phyloP scores from a whole-genome alignment of 2,888 invertebrate genomes.

The Mythimna vitellina region DNA sequence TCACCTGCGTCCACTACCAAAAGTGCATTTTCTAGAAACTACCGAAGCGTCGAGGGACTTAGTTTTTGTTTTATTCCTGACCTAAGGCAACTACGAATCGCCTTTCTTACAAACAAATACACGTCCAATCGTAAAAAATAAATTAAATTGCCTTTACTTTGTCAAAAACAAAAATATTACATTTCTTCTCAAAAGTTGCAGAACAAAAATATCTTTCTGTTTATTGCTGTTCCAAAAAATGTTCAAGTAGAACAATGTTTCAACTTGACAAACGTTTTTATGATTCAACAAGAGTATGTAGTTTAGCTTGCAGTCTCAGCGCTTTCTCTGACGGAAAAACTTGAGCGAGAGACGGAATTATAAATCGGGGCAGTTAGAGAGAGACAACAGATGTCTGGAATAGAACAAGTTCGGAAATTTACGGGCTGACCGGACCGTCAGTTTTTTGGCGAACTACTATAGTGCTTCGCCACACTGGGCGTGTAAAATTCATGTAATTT shows the following conservation, averaged over 20 bases:
- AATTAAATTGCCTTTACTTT: constrained; percentile 58
- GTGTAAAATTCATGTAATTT: constrained; percentile 77
- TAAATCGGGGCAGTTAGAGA: constrained; percentile 63
- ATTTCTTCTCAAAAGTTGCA: constrained; percentile 28
- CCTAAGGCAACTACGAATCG: constrained; percentile 40
- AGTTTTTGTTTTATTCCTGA: constrained; percentile 51
- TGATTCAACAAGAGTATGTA: constrained; percentile 54
- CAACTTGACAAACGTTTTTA: constrained; percentile 62
- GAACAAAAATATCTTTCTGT: constrained; percentile 48
- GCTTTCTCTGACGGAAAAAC: constrained; percentile 62
- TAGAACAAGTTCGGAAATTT: constrained; percentile 77
- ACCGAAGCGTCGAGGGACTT: constrained; percentile 44
- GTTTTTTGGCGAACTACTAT: constrained; percentile 73
- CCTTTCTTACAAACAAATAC: constrained; percentile 61
- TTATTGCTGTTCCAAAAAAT: constrained; percentile 59
- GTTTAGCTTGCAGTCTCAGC: constrained; percentile 56
- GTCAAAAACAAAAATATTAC: constrained; percentile 38
- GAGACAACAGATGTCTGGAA: constrained; percentile 74
- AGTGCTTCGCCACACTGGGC: constrained; percentile 66
- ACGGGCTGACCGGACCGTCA: constrained; percentile 70
- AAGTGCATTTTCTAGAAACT: constrained; percentile 70
- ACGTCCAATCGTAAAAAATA: constrained; percentile 45
- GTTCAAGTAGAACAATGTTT: constrained; percentile 45
- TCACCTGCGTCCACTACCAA: constrained; percentile 75
- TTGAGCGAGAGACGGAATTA: constrained; percentile 63